These are phyloP conservation scores for Lampris incognitus DNA, from an alignment of 2,113 vertebrate genomes.

Conservation along the genomic window DNA sequence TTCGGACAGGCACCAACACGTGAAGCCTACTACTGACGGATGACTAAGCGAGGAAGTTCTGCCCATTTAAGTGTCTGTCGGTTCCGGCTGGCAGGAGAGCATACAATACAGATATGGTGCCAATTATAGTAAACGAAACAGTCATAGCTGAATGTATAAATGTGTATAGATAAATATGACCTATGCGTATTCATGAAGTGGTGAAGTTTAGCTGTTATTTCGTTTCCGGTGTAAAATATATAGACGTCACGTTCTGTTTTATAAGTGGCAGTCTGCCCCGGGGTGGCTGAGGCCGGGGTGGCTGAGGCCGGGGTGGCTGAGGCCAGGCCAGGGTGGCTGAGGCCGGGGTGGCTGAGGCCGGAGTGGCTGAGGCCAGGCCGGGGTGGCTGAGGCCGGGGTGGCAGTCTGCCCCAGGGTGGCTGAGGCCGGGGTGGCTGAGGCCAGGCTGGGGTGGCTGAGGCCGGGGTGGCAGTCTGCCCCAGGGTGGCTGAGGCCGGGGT, in stretches of 20 bases:
- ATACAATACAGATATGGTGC: slow-evolving; percentile 62
- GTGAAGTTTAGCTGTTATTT: slow-evolving; percentile 80
- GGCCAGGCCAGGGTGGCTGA: slow-evolving; percentile 13
- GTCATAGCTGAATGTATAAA: slow-evolving; percentile 82
- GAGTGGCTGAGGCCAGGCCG: slow-evolving; percentile 16
- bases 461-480: slow-evolving; percentile 46
- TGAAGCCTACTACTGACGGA: slow-evolving; percentile 64
- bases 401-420: slow-evolving; percentile 51
- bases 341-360: too few species aligned
- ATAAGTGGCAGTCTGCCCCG: slow-evolving; percentile 54
- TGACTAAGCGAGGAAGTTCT: slow-evolving; percentile 33
- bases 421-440: slow-evolving; percentile 4
- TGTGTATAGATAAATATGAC: slow-evolving; percentile 82
- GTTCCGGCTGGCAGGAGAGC: slow-evolving; percentile 36
- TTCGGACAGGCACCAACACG: slow-evolving; percentile 39
- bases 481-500: slow-evolving; percentile 17
- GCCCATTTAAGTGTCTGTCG: slow-evolving; percentile 62
- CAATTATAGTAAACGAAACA: slow-evolving; percentile 70
- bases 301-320: too few species aligned
- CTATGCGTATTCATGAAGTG: slow-evolving; percentile 81
- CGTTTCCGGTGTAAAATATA: slow-evolving; percentile 78
- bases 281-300: too few species aligned
- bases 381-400: slow-evolving; percentile 1
- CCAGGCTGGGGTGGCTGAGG: too few species aligned
- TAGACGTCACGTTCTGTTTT: slow-evolving; percentile 70